Evolutionary conservation across 1,140 invertebrate genomes (phyloP).

Genomic region (Lethrus apterus): DNA sequence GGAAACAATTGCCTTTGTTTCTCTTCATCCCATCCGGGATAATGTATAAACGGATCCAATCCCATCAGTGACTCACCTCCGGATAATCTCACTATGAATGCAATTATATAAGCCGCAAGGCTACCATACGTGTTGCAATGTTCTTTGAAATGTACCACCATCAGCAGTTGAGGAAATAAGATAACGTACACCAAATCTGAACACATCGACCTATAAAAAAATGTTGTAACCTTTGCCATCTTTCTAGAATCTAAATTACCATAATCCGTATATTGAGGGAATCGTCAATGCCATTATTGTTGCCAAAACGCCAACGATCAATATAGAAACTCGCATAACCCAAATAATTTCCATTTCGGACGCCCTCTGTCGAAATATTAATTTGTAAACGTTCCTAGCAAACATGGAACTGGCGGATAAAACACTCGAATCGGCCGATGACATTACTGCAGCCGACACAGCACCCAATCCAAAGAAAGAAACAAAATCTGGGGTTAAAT

Average conservation of each 20-base stretch:
- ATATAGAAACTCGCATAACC: slow-evolving; percentile 91
- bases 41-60: slow-evolving; percentile 77
- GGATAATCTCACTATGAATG: slow-evolving; percentile 74
- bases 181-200: slow-evolving; percentile 97
- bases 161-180: slow-evolving; percentile 94
- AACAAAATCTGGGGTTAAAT: slow-evolving; percentile 87
- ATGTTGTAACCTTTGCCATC: neutral
- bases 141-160: slow-evolving; percentile 92
- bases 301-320: slow-evolving; percentile 86
- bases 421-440: slow-evolving; percentile 95
- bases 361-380: slow-evolving; percentile 89
- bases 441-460: slow-evolving; percentile 98
- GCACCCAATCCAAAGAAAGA: slow-evolving; percentile 96
- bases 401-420: slow-evolving; percentile 97
- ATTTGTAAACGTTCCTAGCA: slow-evolving; percentile 94
- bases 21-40: slow-evolving; percentile 74
- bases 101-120: slow-evolving; percentile 80
- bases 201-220: slow-evolving; percentile 72
- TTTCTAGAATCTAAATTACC: slow-evolving; percentile 53
- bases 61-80: slow-evolving; percentile 84
- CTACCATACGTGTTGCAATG: slow-evolving; percentile 97
- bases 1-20: slow-evolving; percentile 72
- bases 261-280: slow-evolving; percentile 93
- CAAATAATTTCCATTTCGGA: slow-evolving; percentile 96
- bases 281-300: slow-evolving; percentile 95